A percentile compares a stretch with the other conserved stretches of the same genome.
Evolutionary conservation across 2,888 invertebrate species (phyloP).

Genomic region (Dichetophora obliterata): DNA sequence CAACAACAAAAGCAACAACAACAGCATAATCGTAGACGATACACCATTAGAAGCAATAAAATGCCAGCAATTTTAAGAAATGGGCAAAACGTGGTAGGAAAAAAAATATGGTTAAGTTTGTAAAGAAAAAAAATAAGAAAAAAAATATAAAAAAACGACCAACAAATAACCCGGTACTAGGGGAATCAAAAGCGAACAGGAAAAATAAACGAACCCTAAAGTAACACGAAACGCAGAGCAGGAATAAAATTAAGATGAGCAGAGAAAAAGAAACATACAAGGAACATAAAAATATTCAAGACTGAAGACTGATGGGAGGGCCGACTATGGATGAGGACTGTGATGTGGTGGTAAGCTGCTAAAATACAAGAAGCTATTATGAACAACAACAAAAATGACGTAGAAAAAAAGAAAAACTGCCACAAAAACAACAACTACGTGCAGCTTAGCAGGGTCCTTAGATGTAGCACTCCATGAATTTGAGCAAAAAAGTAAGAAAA

Average conservation of each 20-base stretch:
- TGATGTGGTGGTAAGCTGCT: neutral
- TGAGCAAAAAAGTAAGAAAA: neutral
- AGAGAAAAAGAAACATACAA: neutral
- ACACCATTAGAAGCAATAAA: conserved; percentile 22
- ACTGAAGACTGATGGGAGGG: neutral
- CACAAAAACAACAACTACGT: neutral
- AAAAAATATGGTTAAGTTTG: neutral
- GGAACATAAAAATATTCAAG: neutral
- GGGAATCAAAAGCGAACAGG: neutral
- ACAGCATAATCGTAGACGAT: conserved; percentile 13
- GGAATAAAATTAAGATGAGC: neutral
- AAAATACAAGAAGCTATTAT: conserved; percentile 32
- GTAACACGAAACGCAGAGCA: neutral
- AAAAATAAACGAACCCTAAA: neutral
- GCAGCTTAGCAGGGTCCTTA: conserved; percentile 1
- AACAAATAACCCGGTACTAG: neutral
- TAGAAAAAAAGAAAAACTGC: neutral
- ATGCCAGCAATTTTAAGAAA: conserved; percentile 9
- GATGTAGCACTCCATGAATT: conserved; percentile 12
- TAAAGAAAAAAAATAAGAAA: neutral
- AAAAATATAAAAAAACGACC: neutral
- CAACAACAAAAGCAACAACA: conserved; percentile 11
- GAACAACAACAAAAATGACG: conserved; percentile 12
- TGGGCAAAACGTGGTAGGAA: neutral
- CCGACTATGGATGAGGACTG: neutral